These are phyloP conservation scores for Protobothrops mucrosquamatus DNA, from an alignment of 2,113 vertebrate genomes.

Conservation along the genomic window DNA sequence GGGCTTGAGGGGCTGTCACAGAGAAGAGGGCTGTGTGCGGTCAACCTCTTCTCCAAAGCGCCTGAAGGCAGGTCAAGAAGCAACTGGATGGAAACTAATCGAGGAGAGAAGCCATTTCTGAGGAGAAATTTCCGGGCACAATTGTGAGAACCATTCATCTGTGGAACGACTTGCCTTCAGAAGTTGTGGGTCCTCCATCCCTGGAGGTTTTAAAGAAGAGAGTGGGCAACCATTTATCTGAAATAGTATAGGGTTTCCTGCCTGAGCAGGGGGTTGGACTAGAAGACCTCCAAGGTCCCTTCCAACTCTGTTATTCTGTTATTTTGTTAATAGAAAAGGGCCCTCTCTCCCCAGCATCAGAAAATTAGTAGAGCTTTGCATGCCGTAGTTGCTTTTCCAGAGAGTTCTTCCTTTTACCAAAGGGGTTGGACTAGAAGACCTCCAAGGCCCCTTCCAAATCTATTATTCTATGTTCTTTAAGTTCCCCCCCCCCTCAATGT, in stretches of 20 bases:
- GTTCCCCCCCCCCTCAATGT: rapidly evolving
- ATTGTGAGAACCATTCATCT: no score
- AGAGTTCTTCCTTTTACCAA: neutral
- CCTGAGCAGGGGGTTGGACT: no score
- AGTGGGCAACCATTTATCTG: no score
- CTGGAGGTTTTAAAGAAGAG: no score
- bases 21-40: no score
- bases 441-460: neutral
- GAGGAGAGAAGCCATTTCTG: neutral
- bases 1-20: neutral
- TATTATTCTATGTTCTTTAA: no score
- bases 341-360: neutral
- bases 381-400: neutral
- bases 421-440: neutral
- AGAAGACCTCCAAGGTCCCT: no score
- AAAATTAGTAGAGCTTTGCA: neutral
- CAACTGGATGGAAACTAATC: neutral
- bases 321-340: neutral
- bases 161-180: no score
- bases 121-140: no score
- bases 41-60: no score
- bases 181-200: no score
- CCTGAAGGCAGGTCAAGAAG: neutral
- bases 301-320: neutral
- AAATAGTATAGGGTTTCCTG: no score